phyloP scores from a whole-genome alignment of 1,140 invertebrate species.

The Archegozetes longisetosus region DNA sequence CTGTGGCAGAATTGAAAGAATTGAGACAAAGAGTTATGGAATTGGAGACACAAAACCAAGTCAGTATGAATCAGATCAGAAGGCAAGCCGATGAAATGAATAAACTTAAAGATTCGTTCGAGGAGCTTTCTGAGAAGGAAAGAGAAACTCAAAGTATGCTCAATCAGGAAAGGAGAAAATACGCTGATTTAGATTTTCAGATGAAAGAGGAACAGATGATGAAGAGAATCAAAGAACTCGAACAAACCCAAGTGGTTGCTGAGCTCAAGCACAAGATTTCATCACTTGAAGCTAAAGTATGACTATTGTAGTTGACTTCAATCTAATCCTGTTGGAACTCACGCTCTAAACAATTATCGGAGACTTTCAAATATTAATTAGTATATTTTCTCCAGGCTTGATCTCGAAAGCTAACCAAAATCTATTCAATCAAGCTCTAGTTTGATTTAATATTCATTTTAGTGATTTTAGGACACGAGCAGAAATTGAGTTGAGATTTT shows the following conservation, averaged over 20 bases:
- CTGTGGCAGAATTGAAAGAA: slow-evolving; percentile 81
- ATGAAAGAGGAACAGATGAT: slow-evolving; percentile 90
- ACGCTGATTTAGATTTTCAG: slow-evolving; percentile 58
- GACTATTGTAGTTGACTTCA: no score
- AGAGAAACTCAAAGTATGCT: slow-evolving; percentile 56
- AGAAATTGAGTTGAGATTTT: no score
- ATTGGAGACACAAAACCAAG: slow-evolving; percentile 87
- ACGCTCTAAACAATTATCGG: no score
- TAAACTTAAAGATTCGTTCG: slow-evolving; percentile 54
- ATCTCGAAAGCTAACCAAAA: no score
- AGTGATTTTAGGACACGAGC: no score
- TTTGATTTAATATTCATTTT: no score
- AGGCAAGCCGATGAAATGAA: slow-evolving; percentile 87
- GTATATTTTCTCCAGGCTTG: no score
- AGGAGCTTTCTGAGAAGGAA: slow-evolving; percentile 49
- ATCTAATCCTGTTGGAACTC: no score
- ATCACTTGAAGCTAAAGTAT: slow-evolving; percentile 74
- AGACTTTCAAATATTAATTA: no score
- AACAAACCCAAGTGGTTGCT: slow-evolving; percentile 81
- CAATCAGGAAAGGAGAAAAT: slow-evolving; percentile 70
- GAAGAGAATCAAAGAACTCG: slow-evolving; percentile 79
- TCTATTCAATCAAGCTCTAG: no score
- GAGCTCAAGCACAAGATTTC: slow-evolving; percentile 88
- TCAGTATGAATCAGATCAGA: slow-evolving; percentile 79
- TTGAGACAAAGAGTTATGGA: slow-evolving; percentile 92